phyloP scores from a whole-genome alignment of 2,888 invertebrate species.

The Eupithecia exiguata region DNA sequence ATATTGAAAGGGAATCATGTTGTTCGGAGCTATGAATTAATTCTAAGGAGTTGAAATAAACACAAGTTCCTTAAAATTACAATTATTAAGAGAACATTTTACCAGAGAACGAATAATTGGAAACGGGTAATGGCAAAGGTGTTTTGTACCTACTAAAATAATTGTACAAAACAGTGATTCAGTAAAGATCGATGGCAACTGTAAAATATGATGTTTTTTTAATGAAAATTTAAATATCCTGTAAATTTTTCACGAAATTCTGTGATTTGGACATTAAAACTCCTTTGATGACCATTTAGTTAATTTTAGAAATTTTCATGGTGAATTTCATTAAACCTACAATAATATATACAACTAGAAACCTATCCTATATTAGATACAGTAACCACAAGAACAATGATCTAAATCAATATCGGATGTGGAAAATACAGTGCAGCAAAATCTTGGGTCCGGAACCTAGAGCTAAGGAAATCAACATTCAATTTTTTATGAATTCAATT shows the following conservation, averaged over 20 bases:
- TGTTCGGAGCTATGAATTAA: constrained; percentile 1
- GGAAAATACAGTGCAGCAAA: constrained; percentile 18
- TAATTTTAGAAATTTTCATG: not conserved
- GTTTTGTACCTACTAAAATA: not conserved
- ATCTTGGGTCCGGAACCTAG: not conserved
- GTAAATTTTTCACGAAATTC: too few relatives aligned
- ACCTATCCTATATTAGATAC: not conserved
- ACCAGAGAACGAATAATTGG: not conserved
- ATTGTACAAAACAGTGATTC: not conserved
- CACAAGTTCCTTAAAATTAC: not conserved
- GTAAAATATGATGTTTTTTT: not conserved
- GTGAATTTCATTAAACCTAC: not conserved
- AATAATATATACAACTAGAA: not conserved
- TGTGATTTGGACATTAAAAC: too few relatives aligned
- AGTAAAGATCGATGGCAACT: not conserved
- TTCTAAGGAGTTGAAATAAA: constrained; percentile 1
- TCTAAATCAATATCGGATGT: constrained; percentile 21
- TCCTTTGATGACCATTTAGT: not conserved
- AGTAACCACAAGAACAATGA: not conserved
- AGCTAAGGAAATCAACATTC: not conserved
- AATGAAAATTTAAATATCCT: too few relatives aligned
- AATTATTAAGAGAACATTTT: not conserved
- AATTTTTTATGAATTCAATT: not conserved
- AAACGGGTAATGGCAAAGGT: not conserved
- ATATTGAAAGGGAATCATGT: constrained; percentile 3